Evolutionary conservation across 30 jellyfish, hydroid and myxozoan species (phyloP).

Genomic region (Pseudorhiza aurosa): DNA sequence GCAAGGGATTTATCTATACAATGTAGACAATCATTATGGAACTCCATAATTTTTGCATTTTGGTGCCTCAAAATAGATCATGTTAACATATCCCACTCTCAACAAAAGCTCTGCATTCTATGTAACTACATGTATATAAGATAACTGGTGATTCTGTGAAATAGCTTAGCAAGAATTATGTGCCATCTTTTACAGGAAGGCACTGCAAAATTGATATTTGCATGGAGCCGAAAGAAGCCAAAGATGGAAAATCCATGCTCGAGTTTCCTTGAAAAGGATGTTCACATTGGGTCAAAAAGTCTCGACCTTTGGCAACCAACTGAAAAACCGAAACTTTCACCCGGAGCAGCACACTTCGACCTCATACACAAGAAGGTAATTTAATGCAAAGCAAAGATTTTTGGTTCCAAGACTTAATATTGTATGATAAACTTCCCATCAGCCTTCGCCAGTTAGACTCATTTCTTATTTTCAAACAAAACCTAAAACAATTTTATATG

Average conservation of each 20-base stretch:
- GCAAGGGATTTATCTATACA: no score
- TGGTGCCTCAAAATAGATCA: no score
- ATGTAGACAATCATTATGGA: no score
- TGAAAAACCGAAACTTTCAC: neutral
- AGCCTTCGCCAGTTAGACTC: no score
- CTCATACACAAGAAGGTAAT: slow-evolving; percentile 25
- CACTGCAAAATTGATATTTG: neutral
- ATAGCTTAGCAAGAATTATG: neutral
- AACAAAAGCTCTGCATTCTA: neutral
- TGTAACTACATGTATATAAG: neutral
- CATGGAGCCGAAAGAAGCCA: slow-evolving; percentile 30
- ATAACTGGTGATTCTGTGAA: neutral
- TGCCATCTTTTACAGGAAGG: slow-evolving; percentile 10
- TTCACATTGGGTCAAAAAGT: slow-evolving; percentile 6
- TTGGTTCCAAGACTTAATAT: no score
- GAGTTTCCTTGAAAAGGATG: neutral
- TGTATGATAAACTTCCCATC: no score
- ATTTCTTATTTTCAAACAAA: no score
- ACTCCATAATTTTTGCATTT: no score
- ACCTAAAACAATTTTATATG: no score
- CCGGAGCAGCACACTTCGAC: slow-evolving; percentile 21
- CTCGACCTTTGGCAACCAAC: neutral
- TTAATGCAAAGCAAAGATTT: no score
- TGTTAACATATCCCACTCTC: neutral
- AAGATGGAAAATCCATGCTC: neutral